Percentiles rank a stretch among this genome's conserved stretches.
Evolutionary conservation across 1,140 invertebrate genomes (phyloP).

Genomic region (Tribolium castaneum): DNA sequence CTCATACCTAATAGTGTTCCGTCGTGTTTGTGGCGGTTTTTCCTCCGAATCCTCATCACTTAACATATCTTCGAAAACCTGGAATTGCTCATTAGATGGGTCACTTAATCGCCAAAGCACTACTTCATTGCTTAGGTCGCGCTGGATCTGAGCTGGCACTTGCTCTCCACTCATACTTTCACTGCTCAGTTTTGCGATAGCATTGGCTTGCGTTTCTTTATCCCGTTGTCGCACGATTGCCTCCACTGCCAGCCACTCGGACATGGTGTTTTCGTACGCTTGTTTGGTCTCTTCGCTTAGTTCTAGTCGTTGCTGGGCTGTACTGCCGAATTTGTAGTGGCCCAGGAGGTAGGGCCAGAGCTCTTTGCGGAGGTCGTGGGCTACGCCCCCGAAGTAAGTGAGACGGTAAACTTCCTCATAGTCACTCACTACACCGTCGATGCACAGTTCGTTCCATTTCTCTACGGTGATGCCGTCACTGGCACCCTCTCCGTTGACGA

Average conservation of each 20-base stretch:
- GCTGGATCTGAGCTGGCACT: constrained; percentile 57
- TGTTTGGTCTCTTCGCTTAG: constrained; percentile 76
- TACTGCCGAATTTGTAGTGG: constrained; percentile 86
- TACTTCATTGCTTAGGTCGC: constrained; percentile 65
- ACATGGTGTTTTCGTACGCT: constrained; percentile 90
- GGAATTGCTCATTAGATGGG: background rate
- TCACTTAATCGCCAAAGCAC: background rate
- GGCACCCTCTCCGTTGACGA: constrained; percentile 65
- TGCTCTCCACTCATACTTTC: constrained; percentile 65
- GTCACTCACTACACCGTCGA: constrained; percentile 71
- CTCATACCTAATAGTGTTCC: constrained; percentile 64
- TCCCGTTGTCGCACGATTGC: constrained; percentile 90
- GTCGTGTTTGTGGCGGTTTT: constrained; percentile 63
- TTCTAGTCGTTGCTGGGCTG: constrained; percentile 74
- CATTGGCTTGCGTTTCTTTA: constrained; percentile 75
- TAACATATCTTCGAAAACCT: constrained; percentile 70
- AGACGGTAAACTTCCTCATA: constrained; percentile 82
- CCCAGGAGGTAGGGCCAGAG: constrained; percentile 93
- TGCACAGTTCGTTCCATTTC: constrained; percentile 74
- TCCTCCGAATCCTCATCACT: constrained; percentile 68
- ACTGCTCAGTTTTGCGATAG: constrained; percentile 72
- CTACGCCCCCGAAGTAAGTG: constrained; percentile 89
- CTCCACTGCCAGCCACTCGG: constrained; percentile 94
- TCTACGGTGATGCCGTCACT: constrained; percentile 76
- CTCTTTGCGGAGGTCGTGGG: constrained; percentile 81